phyloP scores from a whole-genome alignment of 2,888 invertebrate genomes.

The Trissolcus japonicus region DNA sequence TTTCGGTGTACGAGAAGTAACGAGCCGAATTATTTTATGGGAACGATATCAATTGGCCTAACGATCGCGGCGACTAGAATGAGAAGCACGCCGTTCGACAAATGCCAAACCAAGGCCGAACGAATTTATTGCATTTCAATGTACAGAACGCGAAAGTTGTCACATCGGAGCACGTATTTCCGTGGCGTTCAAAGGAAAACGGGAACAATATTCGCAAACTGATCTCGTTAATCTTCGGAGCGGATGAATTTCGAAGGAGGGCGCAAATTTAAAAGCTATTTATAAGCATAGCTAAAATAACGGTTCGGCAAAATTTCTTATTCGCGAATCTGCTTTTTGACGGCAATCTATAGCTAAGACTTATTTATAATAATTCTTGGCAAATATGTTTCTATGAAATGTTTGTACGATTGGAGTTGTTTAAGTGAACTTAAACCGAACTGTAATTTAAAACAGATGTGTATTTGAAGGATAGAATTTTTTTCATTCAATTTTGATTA shows the following conservation, averaged over 20 bases:
- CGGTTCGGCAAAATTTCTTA: conserved; percentile 31
- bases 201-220: no score
- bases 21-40: neutral
- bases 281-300: conserved; percentile 65
- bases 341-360: no score
- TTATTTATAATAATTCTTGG: no score
- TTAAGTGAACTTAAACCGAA: no score
- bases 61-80: neutral
- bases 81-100: neutral
- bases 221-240: neutral
- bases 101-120: neutral
- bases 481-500: no score
- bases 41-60: no score
- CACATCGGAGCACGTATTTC: neutral
- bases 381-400: neutral
- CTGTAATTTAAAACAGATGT: no score
- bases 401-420: neutral
- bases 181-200: neutral
- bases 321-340: conserved; percentile 5
- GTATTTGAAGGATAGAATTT: no score
- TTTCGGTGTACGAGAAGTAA: neutral
- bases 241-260: conserved; percentile 20
- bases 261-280: conserved; percentile 58
- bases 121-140: conserved; percentile 16
- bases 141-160: neutral